Base-by-base conservation (phyloP, 2,888 invertebrate species). In the Perizoma flavofasciatum region DNA sequence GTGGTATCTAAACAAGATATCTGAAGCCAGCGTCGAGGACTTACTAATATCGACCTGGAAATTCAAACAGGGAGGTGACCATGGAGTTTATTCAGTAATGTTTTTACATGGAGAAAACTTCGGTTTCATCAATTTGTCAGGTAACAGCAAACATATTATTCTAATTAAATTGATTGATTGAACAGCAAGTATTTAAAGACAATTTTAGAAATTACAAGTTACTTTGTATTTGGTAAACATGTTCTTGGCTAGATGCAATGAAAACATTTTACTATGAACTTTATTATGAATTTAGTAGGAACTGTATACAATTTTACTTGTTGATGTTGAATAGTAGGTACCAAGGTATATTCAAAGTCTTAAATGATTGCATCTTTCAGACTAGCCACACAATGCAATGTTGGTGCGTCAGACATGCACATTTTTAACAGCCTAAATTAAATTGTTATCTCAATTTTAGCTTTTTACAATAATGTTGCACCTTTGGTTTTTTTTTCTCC, bases 31-130 rank as follows among this genome's bases (percentile, higher is more conserved):
- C 91, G 73, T 82, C 89, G 80, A 85, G 82, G 72, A 81, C 87
- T 86, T 87, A 88, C 85, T 92, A 92, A 91, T 89, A 92, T 85
- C 92, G 92, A 92, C 92, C 92, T 92, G 92, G 80, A 92, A 92
- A 90, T 84, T 89, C 89, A 92, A 92, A 92, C 81, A 92, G 77
- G 79, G 77, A 78, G 79, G 81, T 91, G 82, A 91, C 90, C 82
- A 89, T 80, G 63, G 79, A 81, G 84, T 77, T 74, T 76, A 74
- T 41, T n/a, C 32, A 56, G 45, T 56, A 56, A 49, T 41, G 40
- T 46, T 49, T 22, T 56, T 51, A 56, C 45, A 56, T 5, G 48
- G 45, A 34, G 47, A 33, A 33, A 10, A 49, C 66, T 67, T 67
- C 22, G 3, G 22, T 68, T 54, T 67, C 54, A 63, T 73, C 78